These are phyloP conservation scores for Synanthedon tipuliformis DNA, from an alignment of 2,888 invertebrate genomes.

Conservation along the genomic window DNA sequence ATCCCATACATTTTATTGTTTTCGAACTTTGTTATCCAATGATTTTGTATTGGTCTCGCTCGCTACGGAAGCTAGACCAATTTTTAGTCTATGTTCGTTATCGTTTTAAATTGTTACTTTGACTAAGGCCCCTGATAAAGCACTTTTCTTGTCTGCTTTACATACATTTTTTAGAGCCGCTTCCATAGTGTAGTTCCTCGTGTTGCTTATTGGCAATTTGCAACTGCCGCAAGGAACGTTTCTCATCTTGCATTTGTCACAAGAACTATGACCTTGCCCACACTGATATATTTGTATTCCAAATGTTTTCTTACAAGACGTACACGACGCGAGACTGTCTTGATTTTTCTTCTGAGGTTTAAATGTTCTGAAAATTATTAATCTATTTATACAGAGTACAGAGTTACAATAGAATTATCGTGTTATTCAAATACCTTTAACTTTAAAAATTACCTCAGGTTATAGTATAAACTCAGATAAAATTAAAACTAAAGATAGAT, in stretches of 20 bases:
- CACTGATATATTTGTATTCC: conserved; percentile 34
- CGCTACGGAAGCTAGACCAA: too few species aligned
- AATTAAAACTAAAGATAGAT: too few species aligned
- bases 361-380: background rate
- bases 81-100: too few species aligned
- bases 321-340: conserved; percentile 13
- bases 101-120: too few species aligned
- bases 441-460: too few species aligned
- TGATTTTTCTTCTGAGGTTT: background rate
- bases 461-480: too few species aligned
- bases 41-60: too few species aligned
- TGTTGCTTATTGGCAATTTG: conserved; percentile 17
- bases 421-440: too few species aligned
- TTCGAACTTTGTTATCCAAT: too few species aligned
- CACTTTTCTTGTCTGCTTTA: too few species aligned
- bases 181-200: conserved; percentile 35
- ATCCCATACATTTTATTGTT: too few species aligned
- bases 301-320: conserved; percentile 24
- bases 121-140: too few species aligned
- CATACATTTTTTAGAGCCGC: conserved; percentile 17
- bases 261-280: conserved; percentile 30
- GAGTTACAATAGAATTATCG: background rate
- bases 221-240: conserved; percentile 25
- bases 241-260: conserved; percentile 19
- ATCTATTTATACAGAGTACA: background rate